Evolutionary conservation across 2,797 vertebrate genomes (phyloP), one percentile per base, ranked within the genome.

Genomic region (Setipinna tenuifilis): DNA sequence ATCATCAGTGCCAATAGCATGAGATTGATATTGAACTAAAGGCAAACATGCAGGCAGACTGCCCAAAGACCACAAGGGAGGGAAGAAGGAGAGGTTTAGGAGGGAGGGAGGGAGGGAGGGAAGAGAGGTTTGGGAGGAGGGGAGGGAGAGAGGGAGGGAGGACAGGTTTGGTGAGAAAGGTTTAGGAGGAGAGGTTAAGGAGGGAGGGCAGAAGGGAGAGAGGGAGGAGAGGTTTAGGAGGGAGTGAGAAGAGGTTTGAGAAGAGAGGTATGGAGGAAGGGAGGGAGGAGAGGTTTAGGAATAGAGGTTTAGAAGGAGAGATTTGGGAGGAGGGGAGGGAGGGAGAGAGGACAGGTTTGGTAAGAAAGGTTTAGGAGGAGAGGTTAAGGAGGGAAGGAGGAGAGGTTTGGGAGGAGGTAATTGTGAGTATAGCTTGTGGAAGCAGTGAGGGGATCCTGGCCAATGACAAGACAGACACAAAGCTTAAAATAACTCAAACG

Each of bases 1-100:
- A 86, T 83, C 35, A 85, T 87, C 31, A 84, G 58, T 86, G 83
- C 80, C 82, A 87, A 85, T 86, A 87, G 84, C 28, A 25, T 2
- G 50, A 54, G 81, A 87, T 86, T 86, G 82, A 85, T 82, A 83
- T 65, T 82, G 19, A 65, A 87, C 68, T 48, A 35, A 88, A 87
- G 86, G 59, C n/a, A 85, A 86, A 85, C 44, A 75, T 31, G 83
- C 59, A 57, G 25, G 83, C 25, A 82, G 85, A 54, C 9, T n/a
- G 44, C 41, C 23, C 48, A 44, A 84, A 16, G 23, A 83, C 81
- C 80, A 2, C 9, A 16, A 23, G 35, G 31, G 6, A 62, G 31
- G 59, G 54, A 25, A 14, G 54, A 4, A 41, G 31, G n/a, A 21
- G 50, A 7, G 14, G 50, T 41, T 41, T 41, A 11, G 31, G 46